phyloP scores from a whole-genome alignment of 2,888 invertebrate species.

The Mycalesis mineus region DNA sequence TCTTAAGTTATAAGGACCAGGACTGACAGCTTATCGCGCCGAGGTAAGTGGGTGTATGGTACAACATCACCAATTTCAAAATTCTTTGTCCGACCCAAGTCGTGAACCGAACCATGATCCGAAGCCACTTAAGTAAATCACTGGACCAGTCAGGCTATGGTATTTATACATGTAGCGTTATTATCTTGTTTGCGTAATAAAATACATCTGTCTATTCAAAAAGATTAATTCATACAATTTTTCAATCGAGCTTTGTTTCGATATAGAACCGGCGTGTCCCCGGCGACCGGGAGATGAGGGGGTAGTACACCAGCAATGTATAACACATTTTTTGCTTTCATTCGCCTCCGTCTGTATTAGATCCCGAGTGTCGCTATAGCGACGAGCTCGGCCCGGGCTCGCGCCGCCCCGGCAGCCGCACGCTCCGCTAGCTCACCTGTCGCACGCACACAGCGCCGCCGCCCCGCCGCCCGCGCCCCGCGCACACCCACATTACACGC shows the following conservation, averaged over 20 bases:
- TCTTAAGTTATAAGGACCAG: too few species aligned
- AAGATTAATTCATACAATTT: background rate
- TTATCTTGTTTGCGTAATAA: too few species aligned
- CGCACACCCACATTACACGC: conserved; percentile 44
- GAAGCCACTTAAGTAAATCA: too few species aligned
- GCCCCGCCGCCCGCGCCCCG: conserved; percentile 39
- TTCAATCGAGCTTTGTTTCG: background rate
- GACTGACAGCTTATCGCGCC: too few species aligned
- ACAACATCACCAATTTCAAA: too few species aligned
- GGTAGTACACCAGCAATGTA: conserved; percentile 5
- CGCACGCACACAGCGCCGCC: conserved; percentile 48
- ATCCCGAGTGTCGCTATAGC: conserved; percentile 59
- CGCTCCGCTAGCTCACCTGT: conserved; percentile 59
- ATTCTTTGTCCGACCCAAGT: too few species aligned
- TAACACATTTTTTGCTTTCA: conserved; percentile 36
- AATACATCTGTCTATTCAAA: background rate
- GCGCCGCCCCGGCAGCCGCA: conserved; percentile 46
- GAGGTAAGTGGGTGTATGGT: too few species aligned
- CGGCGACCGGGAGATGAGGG: background rate
- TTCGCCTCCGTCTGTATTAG: conserved; percentile 50
- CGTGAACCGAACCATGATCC: too few species aligned
- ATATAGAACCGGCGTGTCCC: background rate
- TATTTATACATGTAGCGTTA: too few species aligned
- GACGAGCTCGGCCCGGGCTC: conserved; percentile 51
- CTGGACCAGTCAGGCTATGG: too few species aligned